A percentile compares a stretch with the other conserved stretches of the same genome.
Evolutionary conservation across 2,797 vertebrate species (phyloP).

Genomic region (Enteromius radiatus): DNA sequence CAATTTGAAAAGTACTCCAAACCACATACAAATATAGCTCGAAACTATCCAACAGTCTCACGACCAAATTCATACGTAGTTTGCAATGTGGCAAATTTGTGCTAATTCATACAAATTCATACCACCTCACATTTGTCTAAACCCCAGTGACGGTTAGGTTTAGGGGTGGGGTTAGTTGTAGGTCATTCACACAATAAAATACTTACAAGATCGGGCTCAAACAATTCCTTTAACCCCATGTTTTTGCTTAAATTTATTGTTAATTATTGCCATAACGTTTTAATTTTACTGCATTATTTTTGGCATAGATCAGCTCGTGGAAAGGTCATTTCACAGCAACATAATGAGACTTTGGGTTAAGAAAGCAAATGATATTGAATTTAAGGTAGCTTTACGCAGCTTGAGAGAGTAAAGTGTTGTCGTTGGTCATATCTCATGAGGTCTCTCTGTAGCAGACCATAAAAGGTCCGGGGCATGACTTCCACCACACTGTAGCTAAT

Average conservation of each 20-base stretch:
- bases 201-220: too few species aligned
- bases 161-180: too few species aligned
- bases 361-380: not conserved
- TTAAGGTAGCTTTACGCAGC: not conserved
- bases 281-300: not conserved
- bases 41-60: too few species aligned
- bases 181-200: too few species aligned
- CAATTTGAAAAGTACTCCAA: too few species aligned
- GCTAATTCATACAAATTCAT: too few species aligned
- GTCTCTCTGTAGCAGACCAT: slow-evolving; percentile 25
- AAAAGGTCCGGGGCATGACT: slow-evolving; percentile 18
- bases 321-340: not conserved
- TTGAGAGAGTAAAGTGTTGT: slow-evolving; percentile 4
- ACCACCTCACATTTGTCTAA: too few species aligned
- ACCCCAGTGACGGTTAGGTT: too few species aligned
- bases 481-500: slow-evolving; percentile 9
- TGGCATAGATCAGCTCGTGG: not conserved
- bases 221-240: too few species aligned
- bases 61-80: too few species aligned
- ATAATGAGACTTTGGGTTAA: not conserved
- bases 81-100: too few species aligned
- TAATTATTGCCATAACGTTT: not conserved
- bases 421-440: not conserved
- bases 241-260: not conserved
- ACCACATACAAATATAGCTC: too few species aligned